phyloP scores from a whole-genome alignment of 2,113 vertebrate genomes.

The Gasterosteus nipponicus region DNA sequence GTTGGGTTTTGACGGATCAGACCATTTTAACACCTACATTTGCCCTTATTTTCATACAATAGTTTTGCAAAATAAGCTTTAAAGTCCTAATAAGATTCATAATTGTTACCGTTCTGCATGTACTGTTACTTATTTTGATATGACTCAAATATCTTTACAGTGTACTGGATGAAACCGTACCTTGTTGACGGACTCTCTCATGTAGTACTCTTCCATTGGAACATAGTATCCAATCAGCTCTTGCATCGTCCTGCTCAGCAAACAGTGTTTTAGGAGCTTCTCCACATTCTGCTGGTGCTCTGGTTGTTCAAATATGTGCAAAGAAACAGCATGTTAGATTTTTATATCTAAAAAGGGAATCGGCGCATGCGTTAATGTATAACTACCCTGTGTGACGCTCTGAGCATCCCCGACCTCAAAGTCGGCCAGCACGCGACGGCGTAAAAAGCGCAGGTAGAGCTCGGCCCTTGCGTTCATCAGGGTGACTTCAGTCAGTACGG shows the following conservation, averaged over 20 bases:
- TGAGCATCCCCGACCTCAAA: conserved; percentile 95
- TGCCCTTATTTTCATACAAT: neutral
- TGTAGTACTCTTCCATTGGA: conserved; percentile 99
- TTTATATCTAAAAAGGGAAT: neutral
- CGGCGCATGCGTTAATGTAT: neutral
- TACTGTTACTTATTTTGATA: neutral
- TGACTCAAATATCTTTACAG: neutral
- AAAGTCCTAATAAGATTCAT: neutral
- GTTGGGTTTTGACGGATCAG: neutral
- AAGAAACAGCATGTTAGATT: neutral
- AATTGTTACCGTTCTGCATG: neutral
- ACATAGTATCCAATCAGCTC: conserved; percentile 97
- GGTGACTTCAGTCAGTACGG: conserved; percentile 93
- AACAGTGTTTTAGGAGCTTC: conserved; percentile 92
- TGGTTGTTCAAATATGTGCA: conserved; percentile 50
- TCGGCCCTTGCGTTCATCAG: conserved; percentile 96
- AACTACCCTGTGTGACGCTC: conserved; percentile 89
- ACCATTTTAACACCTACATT: neutral
- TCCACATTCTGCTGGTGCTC: conserved; percentile 94
- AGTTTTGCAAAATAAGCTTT: neutral
- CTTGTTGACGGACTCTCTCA: conserved; percentile 98
- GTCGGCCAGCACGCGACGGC: conserved; percentile 89
- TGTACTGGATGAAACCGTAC: conserved; percentile 68
- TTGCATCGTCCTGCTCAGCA: conserved; percentile 93
- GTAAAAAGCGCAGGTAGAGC: conserved; percentile 95